Evolutionary conservation across 2,888 invertebrate genomes (phyloP), one percentile per base, ranked within the genome.

Genomic region (Trichacis sp.): DNA sequence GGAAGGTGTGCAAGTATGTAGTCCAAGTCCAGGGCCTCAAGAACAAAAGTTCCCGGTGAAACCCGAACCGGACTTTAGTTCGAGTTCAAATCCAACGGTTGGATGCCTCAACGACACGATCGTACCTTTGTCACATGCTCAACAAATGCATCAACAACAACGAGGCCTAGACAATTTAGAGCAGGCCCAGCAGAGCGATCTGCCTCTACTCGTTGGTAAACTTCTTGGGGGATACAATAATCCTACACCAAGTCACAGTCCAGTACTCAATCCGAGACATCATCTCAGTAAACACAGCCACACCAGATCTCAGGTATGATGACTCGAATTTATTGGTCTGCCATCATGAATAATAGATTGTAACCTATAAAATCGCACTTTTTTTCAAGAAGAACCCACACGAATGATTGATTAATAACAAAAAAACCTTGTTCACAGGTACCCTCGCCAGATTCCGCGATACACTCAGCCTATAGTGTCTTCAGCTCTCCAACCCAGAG

Each of bases 391-490:
- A n/a, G n/a, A n/a, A n/a, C n/a, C n/a, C n/a, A n/a, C n/a, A n/a
- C n/a, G n/a, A n/a, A n/a, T n/a, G n/a, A n/a, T n/a, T n/a, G n/a
- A n/a, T n/a, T n/a, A n/a, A n/a, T n/a, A n/a, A n/a, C n/a, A n/a
- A n/a, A n/a, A n/a, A n/a, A n/a, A n/a, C n/a, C n/a, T n/a, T n/a
- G n/a, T n/a, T n/a, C n/a, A n/a, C 59, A 77, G 76, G 83, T 84
- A 38, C 94, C 94, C 61, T 94, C 94, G 77, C 94, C 94, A 0
- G 95, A 95, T 84, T 94, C 94, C 15, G 95, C 95, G 70, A 93
- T 95, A 71, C 95, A 95, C 86, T 94, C 94, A 76, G 93, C 93
- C 79, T 95, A 95, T 78, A 91, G 91, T 74, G 91, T 91, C 11
- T 91, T 91, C 85, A 91, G 92, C 85, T 94, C 94, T 72, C 95